phyloP scores from a whole-genome alignment of 2,797 vertebrate genomes.

The Sphenodon punctatus region DNA sequence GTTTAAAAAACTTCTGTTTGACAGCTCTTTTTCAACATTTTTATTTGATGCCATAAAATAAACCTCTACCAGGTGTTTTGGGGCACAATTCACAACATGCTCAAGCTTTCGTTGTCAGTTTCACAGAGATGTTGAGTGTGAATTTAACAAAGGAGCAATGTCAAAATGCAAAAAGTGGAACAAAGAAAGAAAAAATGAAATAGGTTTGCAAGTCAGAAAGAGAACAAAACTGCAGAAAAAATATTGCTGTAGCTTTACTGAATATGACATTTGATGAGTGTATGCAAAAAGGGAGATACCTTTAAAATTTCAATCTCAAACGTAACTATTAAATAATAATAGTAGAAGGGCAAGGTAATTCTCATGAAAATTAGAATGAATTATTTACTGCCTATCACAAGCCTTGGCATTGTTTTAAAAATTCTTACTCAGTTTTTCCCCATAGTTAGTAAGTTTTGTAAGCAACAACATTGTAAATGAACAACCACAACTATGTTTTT shows the following conservation, averaged over 20 bases:
- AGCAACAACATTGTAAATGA: neutral
- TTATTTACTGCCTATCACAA: neutral
- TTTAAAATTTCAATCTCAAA: too few relatives aligned
- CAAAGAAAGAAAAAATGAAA: neutral
- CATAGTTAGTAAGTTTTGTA: too few relatives aligned
- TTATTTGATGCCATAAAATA: constrained; percentile 57
- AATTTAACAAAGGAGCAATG: constrained; percentile 3
- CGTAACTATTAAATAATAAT: neutral
- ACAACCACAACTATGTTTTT: neutral
- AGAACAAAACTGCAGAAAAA: neutral
- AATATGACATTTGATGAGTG: too few relatives aligned
- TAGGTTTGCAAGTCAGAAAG: neutral
- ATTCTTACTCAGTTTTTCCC: neutral
- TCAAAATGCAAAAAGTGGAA: constrained; percentile 2
- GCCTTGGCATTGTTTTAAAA: neutral
- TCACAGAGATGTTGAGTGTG: neutral
- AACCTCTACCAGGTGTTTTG: constrained; percentile 48
- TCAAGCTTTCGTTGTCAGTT: constrained; percentile 28
- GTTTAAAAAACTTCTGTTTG: neutral
- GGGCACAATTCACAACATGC: constrained; percentile 32
- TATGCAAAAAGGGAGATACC: too few relatives aligned
- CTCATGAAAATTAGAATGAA: neutral
- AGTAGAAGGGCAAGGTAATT: neutral
- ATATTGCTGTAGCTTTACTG: neutral
- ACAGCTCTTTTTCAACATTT: constrained; percentile 56